Conservation (phyloP, 2,888 invertebrate genomes). For the Limenitis camilla region DNA sequence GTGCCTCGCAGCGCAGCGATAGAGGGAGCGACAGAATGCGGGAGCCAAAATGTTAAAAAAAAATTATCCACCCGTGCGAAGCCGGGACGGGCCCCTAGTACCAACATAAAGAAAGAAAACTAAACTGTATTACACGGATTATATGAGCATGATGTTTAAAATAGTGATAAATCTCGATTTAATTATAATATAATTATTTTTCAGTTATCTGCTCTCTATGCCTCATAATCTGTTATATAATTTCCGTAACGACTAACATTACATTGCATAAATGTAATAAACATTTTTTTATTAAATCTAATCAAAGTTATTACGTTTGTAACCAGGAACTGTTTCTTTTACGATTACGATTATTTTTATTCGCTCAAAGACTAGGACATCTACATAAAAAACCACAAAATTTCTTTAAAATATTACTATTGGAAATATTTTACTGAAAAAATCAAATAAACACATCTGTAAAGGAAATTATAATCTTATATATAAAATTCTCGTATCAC, state of each 20-base stretch:
- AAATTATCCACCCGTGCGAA: too few species aligned
- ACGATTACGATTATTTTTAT: constrained; percentile 13
- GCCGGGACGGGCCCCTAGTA: too few species aligned
- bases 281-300: constrained; percentile 21
- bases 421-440: background rate
- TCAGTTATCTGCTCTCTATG: constrained; percentile 4
- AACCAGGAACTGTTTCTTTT: constrained; percentile 16
- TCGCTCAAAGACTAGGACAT: constrained; percentile 5
- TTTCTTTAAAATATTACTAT: background rate
- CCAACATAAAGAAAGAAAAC: too few species aligned
- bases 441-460: background rate
- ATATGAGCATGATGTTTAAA: background rate
- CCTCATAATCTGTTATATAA: constrained; percentile 4
- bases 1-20: too few species aligned
- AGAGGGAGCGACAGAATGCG: too few species aligned
- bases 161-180: background rate
- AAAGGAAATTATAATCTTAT: too few species aligned
- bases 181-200: constrained; percentile 8
- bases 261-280: constrained; percentile 27
- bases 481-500: too few species aligned
- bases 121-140: too few species aligned
- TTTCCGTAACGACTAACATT: constrained; percentile 3
- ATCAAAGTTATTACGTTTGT: constrained; percentile 18
- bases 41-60: too few species aligned
- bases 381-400: constrained; percentile 3